Base-by-base conservation (phyloP, 2,888 invertebrate genomes). In the Eilema griseolum region DNA sequence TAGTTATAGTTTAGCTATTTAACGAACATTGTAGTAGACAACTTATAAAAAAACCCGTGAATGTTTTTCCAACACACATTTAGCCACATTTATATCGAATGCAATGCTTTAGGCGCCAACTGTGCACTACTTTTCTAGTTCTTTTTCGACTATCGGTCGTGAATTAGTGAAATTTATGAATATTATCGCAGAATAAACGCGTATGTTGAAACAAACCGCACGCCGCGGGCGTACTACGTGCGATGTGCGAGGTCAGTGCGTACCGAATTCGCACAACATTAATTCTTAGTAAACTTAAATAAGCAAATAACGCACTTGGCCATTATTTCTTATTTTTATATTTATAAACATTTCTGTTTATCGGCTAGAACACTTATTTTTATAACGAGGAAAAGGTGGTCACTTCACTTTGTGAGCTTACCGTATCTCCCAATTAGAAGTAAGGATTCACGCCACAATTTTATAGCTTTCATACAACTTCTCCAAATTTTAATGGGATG, bases 231-330 rank as follows among this genome's bases (percentile, higher is more conserved):
- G 26, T 14, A 8, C 26, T 24, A 28, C 28, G 31, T 62, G n/a
- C 62, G 24, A 28, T 20, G 31, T 62, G n/a, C 62, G 24, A 62
- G 62, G 62, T 41, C 62, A 62, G 20, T 59, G 28, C 61, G 61
- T 28, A 16, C 41, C 14, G 24, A 62, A 62, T 62, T 24, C 24
- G 37, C 62, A 62, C 14, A 31, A 16, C 37, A 24, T 62, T 41
- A 33, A 62, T 59, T 59, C 26, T 26, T 26, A 59, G 59, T 7
- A 26, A 57, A 26, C 16, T 59, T 24, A 59, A 26, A 59, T 7
- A 26, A 26, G 14, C 26, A 20, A 52, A 52, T 52, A 46, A 20
- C 46, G 20, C 20, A 46, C 26, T 59, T 59, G 59, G 59, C 28
- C 26, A 59, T 59, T 59, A 59, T 24, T 16, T 28, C 26, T 26